Evolutionary conservation across 1,140 invertebrate genomes (phyloP), one percentile per base, ranked within the genome.

Genomic region (Drosophila miranda): DNA sequence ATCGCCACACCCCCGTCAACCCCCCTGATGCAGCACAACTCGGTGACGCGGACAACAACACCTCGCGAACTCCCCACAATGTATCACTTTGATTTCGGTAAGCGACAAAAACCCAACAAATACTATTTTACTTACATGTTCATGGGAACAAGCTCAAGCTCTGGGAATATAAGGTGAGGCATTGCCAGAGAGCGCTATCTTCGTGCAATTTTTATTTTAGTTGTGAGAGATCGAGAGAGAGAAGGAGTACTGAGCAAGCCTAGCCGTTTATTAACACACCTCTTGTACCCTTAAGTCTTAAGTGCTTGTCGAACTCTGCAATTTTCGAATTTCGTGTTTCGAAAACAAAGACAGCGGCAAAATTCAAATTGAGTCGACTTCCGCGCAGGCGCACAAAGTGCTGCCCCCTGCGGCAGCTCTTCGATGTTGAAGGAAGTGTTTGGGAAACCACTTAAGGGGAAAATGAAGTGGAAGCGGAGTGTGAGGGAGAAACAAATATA

Each of bases 61-160:
- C 83, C 83, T 14, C 64, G 83, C 30, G 83, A 88, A 55, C 68
- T 88, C 38, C 83, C 83, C 34, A 87, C 75, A 11, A 88, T 88
- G 83, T 88, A 88, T 69, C 78, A 88, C 43, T 88, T 88, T 51
- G 83, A 88, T 69, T 86, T 86, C 28, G 76, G 80, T 84, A 63
- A 80, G 78, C 56, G 30, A 26, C 30, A 54, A 26, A 43, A 8
- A n/a, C 43, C 21, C 8, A 55, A 28, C 45, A 34, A 46, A 59
- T 41, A 50, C 23, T 14, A 42, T n/a, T 19, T 48, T 28, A 14
- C 30, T 45, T 19, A 30, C 43, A 44, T 28, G 68, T 21, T 51
- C 23, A 26, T 58, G 34, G 34, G 34, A 13, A 38, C 34, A 16
- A 16, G 5, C 34, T 38, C 3, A 13, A 13, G 13, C 23, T 13